Evolutionary conservation across 1,140 invertebrate species (phyloP).

Genomic region (Procambarus clarkii): DNA sequence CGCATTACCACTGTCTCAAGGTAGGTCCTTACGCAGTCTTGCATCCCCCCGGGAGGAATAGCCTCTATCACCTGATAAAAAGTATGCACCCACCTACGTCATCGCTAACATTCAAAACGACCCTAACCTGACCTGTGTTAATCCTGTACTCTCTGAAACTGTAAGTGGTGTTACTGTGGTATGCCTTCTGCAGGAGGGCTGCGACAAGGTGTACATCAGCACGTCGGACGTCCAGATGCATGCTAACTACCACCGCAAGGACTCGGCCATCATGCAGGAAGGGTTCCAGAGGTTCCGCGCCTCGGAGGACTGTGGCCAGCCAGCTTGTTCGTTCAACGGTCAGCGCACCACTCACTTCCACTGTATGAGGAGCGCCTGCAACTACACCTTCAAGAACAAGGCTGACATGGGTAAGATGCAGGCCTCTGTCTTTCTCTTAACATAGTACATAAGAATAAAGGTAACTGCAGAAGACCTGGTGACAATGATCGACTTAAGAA

Average conservation of each 20-base stretch:
- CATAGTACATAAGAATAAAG: too few species aligned
- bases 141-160: too few species aligned
- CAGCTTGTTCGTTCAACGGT: constrained; percentile 93
- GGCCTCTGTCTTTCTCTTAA: background rate
- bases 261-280: constrained; percentile 97
- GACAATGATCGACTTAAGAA: too few species aligned
- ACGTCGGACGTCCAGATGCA: constrained; percentile 99
- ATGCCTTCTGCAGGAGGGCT: constrained; percentile 82
- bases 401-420: constrained; percentile 94
- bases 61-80: too few species aligned
- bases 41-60: too few species aligned
- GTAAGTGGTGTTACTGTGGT: background rate
- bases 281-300: constrained; percentile 94
- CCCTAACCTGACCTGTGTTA: too few species aligned
- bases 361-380: constrained; percentile 91
- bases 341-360: constrained; percentile 98
- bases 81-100: background rate
- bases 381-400: constrained; percentile 98
- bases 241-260: constrained; percentile 98
- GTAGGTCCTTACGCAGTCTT: constrained; percentile 74
- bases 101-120: background rate
- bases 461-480: too few species aligned
- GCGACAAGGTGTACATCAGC: constrained; percentile 98
- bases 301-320: constrained; percentile 91
- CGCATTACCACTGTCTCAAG: constrained; percentile 98